These are phyloP conservation scores for Bothrops jararaca DNA, from an alignment of 2,113 vertebrate species.

Conservation along the genomic window DNA sequence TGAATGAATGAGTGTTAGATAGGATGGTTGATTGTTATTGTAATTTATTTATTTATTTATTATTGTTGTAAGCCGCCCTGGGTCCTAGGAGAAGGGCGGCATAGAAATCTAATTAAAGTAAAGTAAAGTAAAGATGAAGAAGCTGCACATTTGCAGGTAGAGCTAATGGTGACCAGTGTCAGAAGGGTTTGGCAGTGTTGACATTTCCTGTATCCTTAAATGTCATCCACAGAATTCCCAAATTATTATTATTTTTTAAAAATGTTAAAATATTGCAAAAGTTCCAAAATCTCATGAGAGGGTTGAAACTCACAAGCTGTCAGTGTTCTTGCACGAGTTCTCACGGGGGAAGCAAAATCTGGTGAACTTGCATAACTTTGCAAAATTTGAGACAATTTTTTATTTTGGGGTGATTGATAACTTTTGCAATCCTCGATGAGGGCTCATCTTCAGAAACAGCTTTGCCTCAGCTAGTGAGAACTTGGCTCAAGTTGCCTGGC, in stretches of 20 bases:
- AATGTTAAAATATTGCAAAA: background rate
- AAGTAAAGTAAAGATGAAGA: too few relatives aligned
- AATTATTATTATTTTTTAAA: background rate
- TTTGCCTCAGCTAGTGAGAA: background rate
- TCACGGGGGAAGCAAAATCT: background rate
- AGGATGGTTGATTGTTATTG: too few relatives aligned
- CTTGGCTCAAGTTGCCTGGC: background rate
- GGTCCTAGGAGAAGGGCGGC: too few relatives aligned
- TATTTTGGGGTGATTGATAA: background rate
- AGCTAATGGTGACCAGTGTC: background rate
- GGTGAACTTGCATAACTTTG: background rate
- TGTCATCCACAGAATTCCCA: background rate
- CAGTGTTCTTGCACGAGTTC: background rate
- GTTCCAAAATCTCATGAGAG: background rate
- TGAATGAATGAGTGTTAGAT: too few relatives aligned
- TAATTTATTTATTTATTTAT: too few relatives aligned
- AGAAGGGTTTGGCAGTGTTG: background rate
- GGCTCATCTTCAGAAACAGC: background rate
- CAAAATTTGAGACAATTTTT: background rate
- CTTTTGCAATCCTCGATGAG: background rate
- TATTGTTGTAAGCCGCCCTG: too few relatives aligned
- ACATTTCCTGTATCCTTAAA: background rate
- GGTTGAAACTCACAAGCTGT: background rate
- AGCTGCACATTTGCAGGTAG: background rate
- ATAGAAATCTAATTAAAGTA: too few relatives aligned